A percentile compares a stretch with the other conserved stretches of the same genome.
phyloP scores from a whole-genome alignment of 2,797 vertebrate species.

The Acrocephalus scirpaceus region DNA sequence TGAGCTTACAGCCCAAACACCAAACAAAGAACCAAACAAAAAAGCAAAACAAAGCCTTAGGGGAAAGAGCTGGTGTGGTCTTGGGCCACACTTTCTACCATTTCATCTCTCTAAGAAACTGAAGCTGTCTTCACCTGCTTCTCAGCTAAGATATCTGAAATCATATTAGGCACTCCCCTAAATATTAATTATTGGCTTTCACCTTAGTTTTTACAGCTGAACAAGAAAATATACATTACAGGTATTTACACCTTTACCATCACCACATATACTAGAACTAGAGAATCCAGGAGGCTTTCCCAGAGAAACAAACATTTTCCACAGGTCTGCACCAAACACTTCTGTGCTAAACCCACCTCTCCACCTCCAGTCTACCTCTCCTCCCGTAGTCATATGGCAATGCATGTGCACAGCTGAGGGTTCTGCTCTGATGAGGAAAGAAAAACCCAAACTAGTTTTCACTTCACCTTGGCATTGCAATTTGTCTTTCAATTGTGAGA shows the following conservation, averaged over 20 bases:
- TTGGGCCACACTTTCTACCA: neutral
- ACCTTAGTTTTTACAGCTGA: neutral
- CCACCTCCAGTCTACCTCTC: neutral
- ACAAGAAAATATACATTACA: neutral
- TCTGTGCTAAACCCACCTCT: neutral
- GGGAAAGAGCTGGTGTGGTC: neutral
- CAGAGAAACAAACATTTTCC: neutral
- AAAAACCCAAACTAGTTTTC: neutral
- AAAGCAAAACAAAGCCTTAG: neutral
- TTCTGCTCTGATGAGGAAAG: neutral
- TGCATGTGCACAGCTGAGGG: neutral
- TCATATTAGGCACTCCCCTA: neutral
- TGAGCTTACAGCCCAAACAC: neutral
- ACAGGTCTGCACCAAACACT: neutral
- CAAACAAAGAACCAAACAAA: neutral
- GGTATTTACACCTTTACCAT: neutral
- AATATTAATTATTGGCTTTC: neutral
- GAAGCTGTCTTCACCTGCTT: neutral
- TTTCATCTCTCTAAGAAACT: accelerated
- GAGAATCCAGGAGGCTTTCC: neutral
- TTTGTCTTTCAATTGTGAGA: neutral
- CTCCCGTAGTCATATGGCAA: accelerated
- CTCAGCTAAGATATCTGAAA: neutral
- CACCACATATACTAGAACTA: neutral
- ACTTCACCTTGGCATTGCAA: neutral